Percentiles rank a stretch among this genome's conserved stretches.
Evolutionary conservation across 2,888 invertebrate genomes (phyloP).

Genomic region (Volucella inanis): DNA sequence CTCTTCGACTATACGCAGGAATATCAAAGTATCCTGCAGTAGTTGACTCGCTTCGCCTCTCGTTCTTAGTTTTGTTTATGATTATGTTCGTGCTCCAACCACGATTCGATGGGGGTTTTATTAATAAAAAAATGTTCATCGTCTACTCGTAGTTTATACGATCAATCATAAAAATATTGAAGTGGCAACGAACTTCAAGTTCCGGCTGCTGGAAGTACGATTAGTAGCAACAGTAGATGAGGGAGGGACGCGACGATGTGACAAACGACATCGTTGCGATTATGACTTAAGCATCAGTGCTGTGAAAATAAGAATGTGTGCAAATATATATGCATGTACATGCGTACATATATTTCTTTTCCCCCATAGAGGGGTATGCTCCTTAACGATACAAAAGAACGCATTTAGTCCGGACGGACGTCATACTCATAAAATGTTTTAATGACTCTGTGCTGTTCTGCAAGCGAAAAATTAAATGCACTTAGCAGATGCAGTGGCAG

Average conservation of each 20-base stretch:
- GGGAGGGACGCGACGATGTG: slow-evolving; percentile 63
- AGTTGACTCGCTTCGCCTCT: slow-evolving; percentile 20
- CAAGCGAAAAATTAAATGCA: slow-evolving; percentile 63
- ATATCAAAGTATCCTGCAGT: slow-evolving; percentile 29
- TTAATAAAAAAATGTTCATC: slow-evolving; percentile 65
- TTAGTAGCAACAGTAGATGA: slow-evolving; percentile 41
- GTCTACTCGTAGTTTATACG: slow-evolving; percentile 58
- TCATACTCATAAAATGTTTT: slow-evolving; percentile 72
- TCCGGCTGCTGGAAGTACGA: slow-evolving; percentile 36
- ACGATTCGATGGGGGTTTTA: slow-evolving; percentile 59
- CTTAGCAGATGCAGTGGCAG: slow-evolving; percentile 60
- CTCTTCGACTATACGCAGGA: slow-evolving; percentile 23
- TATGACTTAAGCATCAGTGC: slow-evolving; percentile 52
- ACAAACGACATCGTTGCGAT: slow-evolving; percentile 68
- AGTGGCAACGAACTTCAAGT: slow-evolving; percentile 71
- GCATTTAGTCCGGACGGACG: slow-evolving; percentile 38
- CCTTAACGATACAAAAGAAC: background rate
- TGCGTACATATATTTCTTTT: background rate
- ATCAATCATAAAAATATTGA: slow-evolving; percentile 73
- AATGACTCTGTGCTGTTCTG: slow-evolving; percentile 48
- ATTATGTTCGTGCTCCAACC: background rate
- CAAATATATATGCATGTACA: slow-evolving; percentile 8
- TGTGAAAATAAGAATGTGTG: slow-evolving; percentile 29
- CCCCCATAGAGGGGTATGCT: background rate
- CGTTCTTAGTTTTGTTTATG: background rate